phyloP scores from a whole-genome alignment of 2,797 vertebrate genomes.

The Cryptoprocta ferox region DNA sequence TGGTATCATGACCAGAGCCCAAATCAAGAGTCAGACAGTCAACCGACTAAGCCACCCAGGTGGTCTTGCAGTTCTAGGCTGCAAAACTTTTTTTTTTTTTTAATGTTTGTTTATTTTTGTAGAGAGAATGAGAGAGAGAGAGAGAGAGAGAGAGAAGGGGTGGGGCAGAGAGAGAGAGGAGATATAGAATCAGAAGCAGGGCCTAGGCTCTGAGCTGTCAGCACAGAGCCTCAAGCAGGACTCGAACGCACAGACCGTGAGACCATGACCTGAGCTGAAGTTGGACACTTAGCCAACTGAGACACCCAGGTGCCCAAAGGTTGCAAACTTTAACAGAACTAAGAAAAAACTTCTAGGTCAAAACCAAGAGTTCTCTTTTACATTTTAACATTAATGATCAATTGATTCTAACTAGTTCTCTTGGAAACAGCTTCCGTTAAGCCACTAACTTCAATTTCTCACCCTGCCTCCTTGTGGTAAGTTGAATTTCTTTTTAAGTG shows the following conservation, averaged over 20 bases:
- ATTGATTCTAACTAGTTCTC: constrained; percentile 16
- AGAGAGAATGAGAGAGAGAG: background rate
- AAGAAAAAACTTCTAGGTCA: background rate
- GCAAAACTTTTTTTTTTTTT: too few species aligned
- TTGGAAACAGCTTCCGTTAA: constrained; percentile 29
- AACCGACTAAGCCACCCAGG: too few species aligned
- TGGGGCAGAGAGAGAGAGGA: background rate
- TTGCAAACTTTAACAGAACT: constrained; percentile 24
- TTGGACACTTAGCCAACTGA: background rate
- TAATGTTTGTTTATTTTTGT: background rate
- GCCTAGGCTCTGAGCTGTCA: too few species aligned
- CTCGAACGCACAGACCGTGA: background rate
- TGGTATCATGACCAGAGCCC: background rate
- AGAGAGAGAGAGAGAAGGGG: too few species aligned
- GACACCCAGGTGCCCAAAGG: background rate
- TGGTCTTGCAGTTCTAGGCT: too few species aligned
- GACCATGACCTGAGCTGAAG: background rate
- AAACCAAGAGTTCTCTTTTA: constrained; percentile 10
- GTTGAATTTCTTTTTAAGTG: background rate
- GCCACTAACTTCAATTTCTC: background rate
- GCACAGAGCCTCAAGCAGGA: accelerated
- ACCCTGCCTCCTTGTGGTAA: background rate
- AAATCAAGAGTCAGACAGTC: too few species aligned
- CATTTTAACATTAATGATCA: background rate
- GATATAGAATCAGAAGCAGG: background rate